Evolutionary conservation across 2,113 vertebrate species (phyloP).

Genomic region (Chloroceryle aenea): DNA sequence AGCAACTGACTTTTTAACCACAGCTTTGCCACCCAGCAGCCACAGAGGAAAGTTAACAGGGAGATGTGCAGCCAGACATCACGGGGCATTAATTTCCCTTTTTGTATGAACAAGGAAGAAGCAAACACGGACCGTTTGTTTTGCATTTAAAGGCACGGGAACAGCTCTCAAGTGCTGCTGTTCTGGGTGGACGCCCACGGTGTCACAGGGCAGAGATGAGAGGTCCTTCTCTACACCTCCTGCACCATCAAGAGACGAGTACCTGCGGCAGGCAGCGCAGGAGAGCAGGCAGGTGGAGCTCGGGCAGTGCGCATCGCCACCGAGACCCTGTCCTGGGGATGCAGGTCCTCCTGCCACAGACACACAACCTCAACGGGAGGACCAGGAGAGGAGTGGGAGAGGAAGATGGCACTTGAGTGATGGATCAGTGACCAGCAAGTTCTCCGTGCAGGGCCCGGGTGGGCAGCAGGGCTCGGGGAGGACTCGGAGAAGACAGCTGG

Average conservation of each 20-base stretch:
- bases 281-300: neutral
- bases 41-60: rapidly evolving
- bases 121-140: rapidly evolving
- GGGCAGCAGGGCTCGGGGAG: neutral
- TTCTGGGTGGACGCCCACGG: rapidly evolving
- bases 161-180: neutral
- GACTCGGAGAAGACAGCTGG: neutral
- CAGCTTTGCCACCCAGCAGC: neutral
- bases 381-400: rapidly evolving
- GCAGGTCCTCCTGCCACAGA: rapidly evolving
- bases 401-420: neutral
- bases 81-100: rapidly evolving
- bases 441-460: neutral
- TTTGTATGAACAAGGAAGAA: rapidly evolving
- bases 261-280: neutral
- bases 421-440: neutral
- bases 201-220: neutral
- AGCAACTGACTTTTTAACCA: rapidly evolving
- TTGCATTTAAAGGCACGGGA: neutral
- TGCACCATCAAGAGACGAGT: neutral
- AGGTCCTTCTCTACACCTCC: neutral
- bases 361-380: neutral
- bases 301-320: neutral
- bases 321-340: neutral
- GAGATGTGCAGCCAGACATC: neutral